Conservation (phyloP, 2,888 invertebrate species). For the Brachyptera risi region DNA sequence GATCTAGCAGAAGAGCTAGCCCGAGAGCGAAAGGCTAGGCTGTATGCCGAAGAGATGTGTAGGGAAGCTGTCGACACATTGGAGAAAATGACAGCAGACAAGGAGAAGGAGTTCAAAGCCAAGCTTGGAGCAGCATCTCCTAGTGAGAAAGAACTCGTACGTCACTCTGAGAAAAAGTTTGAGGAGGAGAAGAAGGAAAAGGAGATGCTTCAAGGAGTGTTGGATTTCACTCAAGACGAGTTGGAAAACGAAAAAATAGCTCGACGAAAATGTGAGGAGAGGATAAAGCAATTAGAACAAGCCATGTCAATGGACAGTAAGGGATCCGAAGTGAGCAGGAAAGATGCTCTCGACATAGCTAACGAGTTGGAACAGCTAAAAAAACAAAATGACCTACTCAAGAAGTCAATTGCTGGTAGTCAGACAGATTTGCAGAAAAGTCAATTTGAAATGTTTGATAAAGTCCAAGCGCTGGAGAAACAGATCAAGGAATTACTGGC, state of each 20-base stretch:
- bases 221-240: conserved; percentile 1
- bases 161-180: neutral
- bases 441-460: too few species aligned
- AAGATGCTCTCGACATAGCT: neutral
- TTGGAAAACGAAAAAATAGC: conserved; percentile 1
- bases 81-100: neutral
- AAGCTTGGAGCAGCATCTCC: neutral
- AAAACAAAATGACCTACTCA: neutral
- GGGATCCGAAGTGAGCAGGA: neutral
- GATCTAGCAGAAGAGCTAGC: neutral
- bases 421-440: too few species aligned
- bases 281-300: neutral
- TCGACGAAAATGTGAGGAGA: neutral
- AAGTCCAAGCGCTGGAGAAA: neutral
- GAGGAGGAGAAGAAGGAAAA: neutral
- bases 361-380: conserved; percentile 4
- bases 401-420: too few species aligned
- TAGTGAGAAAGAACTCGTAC: neutral
- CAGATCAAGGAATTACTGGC: neutral
- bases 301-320: neutral
- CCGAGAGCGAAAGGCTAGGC: neutral
- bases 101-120: too few species aligned
- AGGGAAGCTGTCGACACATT: neutral
- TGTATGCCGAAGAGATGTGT: neutral
- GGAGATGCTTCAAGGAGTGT: conserved; percentile 1